A percentile compares a stretch with the other conserved stretches of the same genome.
These are phyloP conservation scores for Sigmodon hispidus DNA, from an alignment of 2,113 vertebrate genomes.

Conservation along the genomic window DNA sequence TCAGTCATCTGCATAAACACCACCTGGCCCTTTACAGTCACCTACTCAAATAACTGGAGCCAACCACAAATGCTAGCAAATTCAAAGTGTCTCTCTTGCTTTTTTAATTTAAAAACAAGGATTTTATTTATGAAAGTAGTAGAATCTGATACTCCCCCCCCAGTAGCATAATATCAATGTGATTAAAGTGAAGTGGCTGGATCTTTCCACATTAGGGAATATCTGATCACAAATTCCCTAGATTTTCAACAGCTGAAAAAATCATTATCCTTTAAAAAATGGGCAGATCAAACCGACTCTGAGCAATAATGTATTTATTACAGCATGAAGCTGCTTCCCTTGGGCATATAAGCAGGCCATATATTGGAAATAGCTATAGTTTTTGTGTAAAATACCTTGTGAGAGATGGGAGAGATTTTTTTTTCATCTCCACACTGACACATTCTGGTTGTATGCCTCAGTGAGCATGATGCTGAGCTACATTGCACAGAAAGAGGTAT, in stretches of 20 bases:
- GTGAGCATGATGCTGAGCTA: conserved; percentile 84
- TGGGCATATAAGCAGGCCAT: conserved; percentile 39
- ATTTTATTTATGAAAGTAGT: conserved; percentile 72
- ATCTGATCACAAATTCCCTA: conserved; percentile 40
- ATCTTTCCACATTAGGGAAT: conserved; percentile 37
- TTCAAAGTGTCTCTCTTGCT: neutral
- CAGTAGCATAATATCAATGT: conserved; percentile 14
- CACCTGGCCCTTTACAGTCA: conserved; percentile 96
- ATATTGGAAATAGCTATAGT: conserved; percentile 72
- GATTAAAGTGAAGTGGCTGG: conserved; percentile 53
- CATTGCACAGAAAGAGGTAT: conserved; percentile 84
- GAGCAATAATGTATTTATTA: conserved; percentile 54
- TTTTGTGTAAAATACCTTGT: conserved; percentile 77
- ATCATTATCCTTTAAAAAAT: conserved; percentile 61
- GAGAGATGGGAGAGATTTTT: conserved; percentile 68
- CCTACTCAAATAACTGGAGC: conserved; percentile 94
- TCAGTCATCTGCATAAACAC: conserved; percentile 99
- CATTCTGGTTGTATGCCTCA: conserved; percentile 81
- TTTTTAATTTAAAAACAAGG: conserved; percentile 75
- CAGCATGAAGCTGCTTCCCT: neutral
- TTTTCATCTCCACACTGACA: conserved; percentile 75
- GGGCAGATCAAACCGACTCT: conserved; percentile 17
- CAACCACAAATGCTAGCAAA: conserved; percentile 83
- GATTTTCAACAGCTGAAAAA: conserved; percentile 32
- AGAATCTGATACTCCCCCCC: conserved; percentile 11